Evolutionary conservation across 1,140 invertebrate genomes (phyloP), one percentile per base, ranked within the genome.

Genomic region (Ctenoplectra terminalis): DNA sequence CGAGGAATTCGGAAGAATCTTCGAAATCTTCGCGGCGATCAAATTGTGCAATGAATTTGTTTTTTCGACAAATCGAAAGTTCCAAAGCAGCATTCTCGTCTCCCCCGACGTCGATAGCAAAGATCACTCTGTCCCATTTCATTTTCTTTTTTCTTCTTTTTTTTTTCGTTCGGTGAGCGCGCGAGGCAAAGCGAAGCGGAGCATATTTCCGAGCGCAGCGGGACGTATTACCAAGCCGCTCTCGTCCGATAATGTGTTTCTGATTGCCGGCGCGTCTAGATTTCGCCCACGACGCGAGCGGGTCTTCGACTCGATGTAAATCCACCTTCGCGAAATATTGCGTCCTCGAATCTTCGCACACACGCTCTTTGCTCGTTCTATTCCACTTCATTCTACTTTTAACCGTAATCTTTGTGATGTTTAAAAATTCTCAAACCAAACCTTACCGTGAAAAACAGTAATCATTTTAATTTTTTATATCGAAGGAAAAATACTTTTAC

Each of bases 171-270:
- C 56, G 43, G 67, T 60, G 64, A 58, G 29, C 61, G 43, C 52
- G 37, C 11, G 56, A 66, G 63, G 81, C 74, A 82, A 79, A 82
- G 50, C 66, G 75, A 50, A 66, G 60, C 81, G 50, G 43, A 83
- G 67, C 71, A 87, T 86, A 90, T 92, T 92, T 91, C 86, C 86
- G 82, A 89, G 70, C 89, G 81, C 88, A 92, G 90, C 91, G 87
- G 90, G 91, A 92, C 86, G 87, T 89, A 90, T 91, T 91, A 92
- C 87, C 81, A 54, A 61, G 58, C 84, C 86, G 88, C 80, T 87
- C 88, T 87, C 88, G 89, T 87, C 85, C 90, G 89, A 91, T 92
- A 92, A 93, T 93, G 91, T 87, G 89, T 92, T 93, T 93, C 89
- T 92, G 92, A 93, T 92, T 93, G 90, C 89, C 88, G 87, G 81